Evolutionary conservation across 2,797 vertebrate species (phyloP), one percentile per base, ranked within the genome.

Genomic region (Staurois parvus): DNA sequence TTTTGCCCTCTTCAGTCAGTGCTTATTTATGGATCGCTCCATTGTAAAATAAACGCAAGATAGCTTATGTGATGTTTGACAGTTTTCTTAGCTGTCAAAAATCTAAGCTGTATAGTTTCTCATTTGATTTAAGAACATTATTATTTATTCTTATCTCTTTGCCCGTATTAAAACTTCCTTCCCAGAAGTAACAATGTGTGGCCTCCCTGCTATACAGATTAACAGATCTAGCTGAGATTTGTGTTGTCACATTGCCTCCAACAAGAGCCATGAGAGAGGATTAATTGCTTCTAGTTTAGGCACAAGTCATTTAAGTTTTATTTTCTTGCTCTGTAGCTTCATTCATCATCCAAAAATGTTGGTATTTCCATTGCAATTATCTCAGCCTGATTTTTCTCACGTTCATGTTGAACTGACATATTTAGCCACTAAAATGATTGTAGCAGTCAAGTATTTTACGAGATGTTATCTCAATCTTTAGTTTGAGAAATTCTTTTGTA

Each of bases 251-350:
- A 64, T 9, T 74, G 28, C 19, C 4, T 59, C 19, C 30, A 8
- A 56, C 72, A 52, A 30, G 74, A 32, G 19, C 37, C 19, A 11
- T 76, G 21, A 52, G 48, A 32, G 30, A 62, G 29, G n/a, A 62
- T 32, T 62, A 59, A 76, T 59, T 76, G 48, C 52, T 64, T 64
- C 59, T 64, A 59, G 73, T 56, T 75, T 52, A 56, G 52, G 59
- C n/a, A 76, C 21, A n/a, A 34, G 52, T 62, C 29, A 76, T 76
- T 76, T 76, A 37, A 76, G 74, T n/a, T 34, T 76, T 59, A 62
- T 34, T 76, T 62, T 76, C 52, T 34, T 13, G 4, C 48, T 76
- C 52, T 13, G 56, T 26, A 32, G n/a, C 30, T 24, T 64, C 24
- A 62, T 62, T 62, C 24, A 26, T 64, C 26, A 64, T 24, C n/a